These are phyloP conservation scores for Microplitis deprimator DNA, from an alignment of 2,888 invertebrate species.

Conservation along the genomic window DNA sequence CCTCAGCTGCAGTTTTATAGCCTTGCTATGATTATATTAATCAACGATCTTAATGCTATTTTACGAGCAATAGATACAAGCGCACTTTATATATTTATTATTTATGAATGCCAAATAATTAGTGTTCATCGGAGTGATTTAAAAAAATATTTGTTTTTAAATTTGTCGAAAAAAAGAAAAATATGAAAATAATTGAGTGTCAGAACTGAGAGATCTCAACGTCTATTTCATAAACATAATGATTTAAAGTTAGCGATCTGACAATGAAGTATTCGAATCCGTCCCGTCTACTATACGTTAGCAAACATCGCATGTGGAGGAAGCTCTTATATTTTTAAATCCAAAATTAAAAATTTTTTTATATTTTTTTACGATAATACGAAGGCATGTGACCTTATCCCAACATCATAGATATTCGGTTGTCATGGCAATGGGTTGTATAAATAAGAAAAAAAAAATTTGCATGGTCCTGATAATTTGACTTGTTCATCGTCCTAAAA, in stretches of 20 bases:
- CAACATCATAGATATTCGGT: constrained; percentile 18
- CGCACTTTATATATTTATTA: no score
- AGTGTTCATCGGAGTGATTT: neutral
- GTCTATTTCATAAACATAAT: constrained; percentile 35
- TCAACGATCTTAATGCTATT: no score
- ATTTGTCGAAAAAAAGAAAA: neutral
- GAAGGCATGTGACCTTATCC: constrained; percentile 32
- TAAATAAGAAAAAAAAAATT: neutral
- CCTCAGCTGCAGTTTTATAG: no score
- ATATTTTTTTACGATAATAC: constrained; percentile 15
- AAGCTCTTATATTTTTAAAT: neutral
- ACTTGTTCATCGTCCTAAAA: neutral
- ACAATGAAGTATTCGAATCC: constrained; percentile 35
- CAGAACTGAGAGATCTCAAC: constrained; percentile 26
- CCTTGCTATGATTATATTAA: no score
- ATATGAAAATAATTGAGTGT: constrained; percentile 17
- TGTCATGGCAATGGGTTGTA: constrained; percentile 6
- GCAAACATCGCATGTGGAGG: neutral
- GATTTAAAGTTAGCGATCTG: constrained; percentile 16
- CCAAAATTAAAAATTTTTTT: neutral
- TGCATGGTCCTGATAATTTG: neutral
- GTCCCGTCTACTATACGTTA: neutral
- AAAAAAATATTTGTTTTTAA: neutral
- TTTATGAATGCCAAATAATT: no score
- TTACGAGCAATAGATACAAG: no score